Conservation (phyloP, 2,888 invertebrate species). For the Euclidia mi region DNA sequence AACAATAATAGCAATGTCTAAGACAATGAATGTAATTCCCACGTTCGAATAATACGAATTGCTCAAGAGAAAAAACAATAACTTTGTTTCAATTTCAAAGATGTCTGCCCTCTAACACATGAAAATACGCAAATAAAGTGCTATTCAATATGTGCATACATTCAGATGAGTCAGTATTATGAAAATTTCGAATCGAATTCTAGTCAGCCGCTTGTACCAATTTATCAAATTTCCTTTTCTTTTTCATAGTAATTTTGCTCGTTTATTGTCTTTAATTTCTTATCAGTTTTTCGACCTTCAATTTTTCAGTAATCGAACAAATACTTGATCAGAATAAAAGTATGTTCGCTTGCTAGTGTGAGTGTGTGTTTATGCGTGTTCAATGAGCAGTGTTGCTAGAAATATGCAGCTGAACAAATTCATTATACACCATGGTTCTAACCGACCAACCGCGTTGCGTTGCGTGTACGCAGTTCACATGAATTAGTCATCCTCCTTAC, state of each 20-base stretch:
- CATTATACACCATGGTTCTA: slow-evolving; percentile 3
- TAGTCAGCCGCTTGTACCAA: background rate
- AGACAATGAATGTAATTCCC: slow-evolving; percentile 1
- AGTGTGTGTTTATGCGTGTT: background rate
- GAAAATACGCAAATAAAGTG: background rate
- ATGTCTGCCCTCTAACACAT: background rate
- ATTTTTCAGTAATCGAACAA: background rate
- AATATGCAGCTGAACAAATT: slow-evolving; percentile 23
- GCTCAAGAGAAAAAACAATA: background rate
- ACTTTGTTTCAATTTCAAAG: background rate
- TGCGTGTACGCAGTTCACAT: slow-evolving; percentile 3
- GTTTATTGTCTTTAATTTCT: background rate
- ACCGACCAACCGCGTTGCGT: slow-evolving; percentile 4
- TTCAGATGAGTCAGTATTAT: background rate
- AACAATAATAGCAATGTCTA: background rate
- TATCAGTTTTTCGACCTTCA: background rate
- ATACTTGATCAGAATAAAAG: background rate
- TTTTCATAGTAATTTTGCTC: no score
- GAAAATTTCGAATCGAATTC: background rate
- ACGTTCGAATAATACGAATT: slow-evolving; percentile 1
- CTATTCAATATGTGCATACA: background rate
- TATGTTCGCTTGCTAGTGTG: slow-evolving; percentile 1
- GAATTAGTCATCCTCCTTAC: slow-evolving; percentile 15
- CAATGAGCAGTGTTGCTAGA: slow-evolving; percentile 12
- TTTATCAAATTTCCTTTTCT: background rate